Base-by-base conservation (phyloP, 1,140 invertebrate genomes). In the Pseudomyrmex flavicornis region DNA sequence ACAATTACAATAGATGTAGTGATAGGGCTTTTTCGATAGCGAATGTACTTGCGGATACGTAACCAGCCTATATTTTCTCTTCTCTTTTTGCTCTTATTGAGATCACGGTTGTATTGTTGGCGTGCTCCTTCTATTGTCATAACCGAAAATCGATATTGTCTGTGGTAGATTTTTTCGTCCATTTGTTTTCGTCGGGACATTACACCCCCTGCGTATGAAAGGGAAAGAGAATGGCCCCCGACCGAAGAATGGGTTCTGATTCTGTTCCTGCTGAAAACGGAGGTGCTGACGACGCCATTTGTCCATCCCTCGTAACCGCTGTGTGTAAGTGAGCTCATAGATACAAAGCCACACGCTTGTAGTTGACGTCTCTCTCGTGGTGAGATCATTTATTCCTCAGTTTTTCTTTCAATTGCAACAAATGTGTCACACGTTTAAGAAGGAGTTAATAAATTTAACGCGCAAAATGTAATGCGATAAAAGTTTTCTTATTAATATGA, bases 211-310 rank as follows among this genome's bases (percentile, higher is more conserved):
- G 50, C 68, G 63, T 76, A 59, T 63, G 65, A 88, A 84, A 86
- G 73, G 83, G 74, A 88, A 70, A 87, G 85, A 89, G 89, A 86
- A 89, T 86, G 70, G 79, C 72, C 50, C 35, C 76, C 59, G 58
- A 46, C 20, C 75, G 83, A 91, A 92, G 90, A 91, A 92, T 92
- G 70, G 90, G 63, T 80, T 88, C 90, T 91, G 86, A 91, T 92
- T 91, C 88, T 83, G 84, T 89, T 90, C 87, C 83, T 66, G 88
- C 52, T 74, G 74, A 85, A 89, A 91, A 82, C 79, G 85, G 74
- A 91, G 88, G 76, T 90, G 90, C 90, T 91, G 90, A 92, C 88
- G 88, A 82, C 22, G 90, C 87, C 85, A 88, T 90, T 91, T 88
- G 77, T 85, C 84, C 75, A 80, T 77, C 83, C 76, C 82, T 68